These are phyloP conservation scores for Torymus auratus DNA, from an alignment of 2,888 invertebrate genomes.

Conservation along the genomic window DNA sequence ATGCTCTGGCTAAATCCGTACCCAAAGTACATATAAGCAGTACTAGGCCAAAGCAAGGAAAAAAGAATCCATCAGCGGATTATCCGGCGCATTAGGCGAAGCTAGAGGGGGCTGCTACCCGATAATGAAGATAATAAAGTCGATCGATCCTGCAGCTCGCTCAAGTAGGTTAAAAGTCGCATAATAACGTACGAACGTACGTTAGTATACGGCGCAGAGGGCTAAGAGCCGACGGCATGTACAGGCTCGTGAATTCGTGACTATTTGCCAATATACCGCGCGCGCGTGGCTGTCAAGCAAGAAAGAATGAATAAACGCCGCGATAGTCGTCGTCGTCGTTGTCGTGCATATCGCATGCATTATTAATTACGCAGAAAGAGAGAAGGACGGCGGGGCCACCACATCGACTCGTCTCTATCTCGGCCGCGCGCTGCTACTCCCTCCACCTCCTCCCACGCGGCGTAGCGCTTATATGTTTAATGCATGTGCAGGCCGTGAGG, in stretches of 20 bases:
- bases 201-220: background rate
- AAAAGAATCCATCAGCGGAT: conserved; percentile 14
- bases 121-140: conserved; percentile 30
- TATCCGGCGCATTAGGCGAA: background rate
- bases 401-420: conserved; percentile 15
- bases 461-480: conserved; percentile 40
- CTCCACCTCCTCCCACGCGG: conserved; percentile 20
- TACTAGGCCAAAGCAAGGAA: background rate
- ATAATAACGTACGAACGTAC: conserved; percentile 2
- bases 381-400: background rate
- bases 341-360: conserved; percentile 62
- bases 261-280: conserved; percentile 22
- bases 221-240: too few species aligned
- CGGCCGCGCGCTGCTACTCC: background rate
- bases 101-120: background rate
- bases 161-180: conserved; percentile 48
- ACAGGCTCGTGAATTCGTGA: conserved; percentile 4
- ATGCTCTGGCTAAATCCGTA: background rate
- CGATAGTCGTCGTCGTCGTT: background rate
- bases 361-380: conserved; percentile 64
- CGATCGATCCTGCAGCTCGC: background rate
- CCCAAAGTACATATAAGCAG: background rate
- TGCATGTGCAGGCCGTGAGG: conserved; percentile 41
- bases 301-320: conserved; percentile 25
- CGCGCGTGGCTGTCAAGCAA: background rate